Conservation (phyloP, 1,140 invertebrate genomes). For the Apolygus lucorum region DNA sequence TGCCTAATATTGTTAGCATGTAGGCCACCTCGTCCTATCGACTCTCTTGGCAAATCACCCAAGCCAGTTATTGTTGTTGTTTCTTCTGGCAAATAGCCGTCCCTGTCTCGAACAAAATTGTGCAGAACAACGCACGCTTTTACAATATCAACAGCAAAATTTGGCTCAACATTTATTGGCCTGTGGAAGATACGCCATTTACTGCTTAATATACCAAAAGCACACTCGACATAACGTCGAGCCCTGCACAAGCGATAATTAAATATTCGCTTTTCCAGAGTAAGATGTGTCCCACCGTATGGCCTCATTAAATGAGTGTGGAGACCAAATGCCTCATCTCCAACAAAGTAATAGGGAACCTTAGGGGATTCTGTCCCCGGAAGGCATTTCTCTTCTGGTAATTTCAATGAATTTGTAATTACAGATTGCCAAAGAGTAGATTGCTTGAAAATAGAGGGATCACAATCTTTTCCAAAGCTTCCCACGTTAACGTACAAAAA, state of each 20-base stretch:
- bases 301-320: slow-evolving; percentile 38
- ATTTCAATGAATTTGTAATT: slow-evolving; percentile 20
- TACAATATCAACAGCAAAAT: slow-evolving; percentile 32
- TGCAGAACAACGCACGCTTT: slow-evolving; percentile 35
- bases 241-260: slow-evolving; percentile 38
- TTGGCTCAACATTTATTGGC: slow-evolving; percentile 32
- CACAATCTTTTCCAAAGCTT: slow-evolving; percentile 38
- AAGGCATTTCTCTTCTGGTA: slow-evolving; percentile 30
- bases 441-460: slow-evolving; percentile 29
- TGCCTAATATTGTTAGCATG: slow-evolving; percentile 29
- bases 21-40: slow-evolving; percentile 24
- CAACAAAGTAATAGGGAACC: slow-evolving; percentile 36
- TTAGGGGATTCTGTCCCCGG: slow-evolving; percentile 27
- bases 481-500: slow-evolving; percentile 42
- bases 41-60: slow-evolving; percentile 29
- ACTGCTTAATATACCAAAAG: too few species aligned
- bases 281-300: slow-evolving; percentile 33
- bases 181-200: slow-evolving; percentile 35
- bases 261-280: slow-evolving; percentile 36
- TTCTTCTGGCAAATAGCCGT: slow-evolving; percentile 30
- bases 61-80: slow-evolving; percentile 29
- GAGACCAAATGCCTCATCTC: slow-evolving; percentile 40
- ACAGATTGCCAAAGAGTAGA: slow-evolving; percentile 32
- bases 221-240: slow-evolving; percentile 35
- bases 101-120: slow-evolving; percentile 35